These are phyloP conservation scores for Calephelis perditalis DNA, from an alignment of 2,888 invertebrate genomes.

Conservation along the genomic window DNA sequence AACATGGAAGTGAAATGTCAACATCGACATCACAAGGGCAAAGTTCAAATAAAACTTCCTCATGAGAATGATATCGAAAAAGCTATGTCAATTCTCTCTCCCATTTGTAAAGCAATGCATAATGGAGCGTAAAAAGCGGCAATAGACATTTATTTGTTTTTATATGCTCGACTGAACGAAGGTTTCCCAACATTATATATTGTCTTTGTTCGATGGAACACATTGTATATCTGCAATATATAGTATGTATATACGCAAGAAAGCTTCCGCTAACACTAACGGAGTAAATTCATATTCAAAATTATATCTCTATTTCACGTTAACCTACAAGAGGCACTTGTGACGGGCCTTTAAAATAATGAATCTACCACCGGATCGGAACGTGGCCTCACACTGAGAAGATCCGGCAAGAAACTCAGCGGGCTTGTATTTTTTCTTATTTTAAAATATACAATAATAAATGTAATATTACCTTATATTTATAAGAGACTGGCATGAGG, in stretches of 20 bases:
- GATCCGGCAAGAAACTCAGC: too few species aligned
- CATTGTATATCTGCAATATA: too few species aligned
- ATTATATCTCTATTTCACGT: too few species aligned
- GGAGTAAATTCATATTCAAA: too few species aligned
- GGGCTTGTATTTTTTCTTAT: too few species aligned
- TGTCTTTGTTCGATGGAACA: not conserved
- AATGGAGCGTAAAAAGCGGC: conserved; percentile 51
- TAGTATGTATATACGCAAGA: not conserved
- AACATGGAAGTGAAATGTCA: not conserved
- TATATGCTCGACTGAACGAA: conserved; percentile 47
- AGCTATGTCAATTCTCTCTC: conserved; percentile 9
- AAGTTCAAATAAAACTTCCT: conserved; percentile 12
- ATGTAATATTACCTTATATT: too few species aligned
- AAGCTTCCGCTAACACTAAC: not conserved
- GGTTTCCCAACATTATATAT: conserved; percentile 31
- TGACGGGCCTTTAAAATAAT: too few species aligned
- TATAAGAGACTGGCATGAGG: too few species aligned
- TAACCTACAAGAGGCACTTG: too few species aligned
- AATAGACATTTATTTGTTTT: conserved; percentile 49
- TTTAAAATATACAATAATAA: too few species aligned
- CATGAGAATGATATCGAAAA: conserved; percentile 4
- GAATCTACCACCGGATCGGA: too few species aligned
- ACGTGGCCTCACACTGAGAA: too few species aligned
- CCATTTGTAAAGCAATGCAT: conserved; percentile 16
- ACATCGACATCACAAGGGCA: not conserved